Evolutionary conservation across 2,888 invertebrate genomes (phyloP), one percentile per base, ranked within the genome.

Genomic region (Cephus runcator): DNA sequence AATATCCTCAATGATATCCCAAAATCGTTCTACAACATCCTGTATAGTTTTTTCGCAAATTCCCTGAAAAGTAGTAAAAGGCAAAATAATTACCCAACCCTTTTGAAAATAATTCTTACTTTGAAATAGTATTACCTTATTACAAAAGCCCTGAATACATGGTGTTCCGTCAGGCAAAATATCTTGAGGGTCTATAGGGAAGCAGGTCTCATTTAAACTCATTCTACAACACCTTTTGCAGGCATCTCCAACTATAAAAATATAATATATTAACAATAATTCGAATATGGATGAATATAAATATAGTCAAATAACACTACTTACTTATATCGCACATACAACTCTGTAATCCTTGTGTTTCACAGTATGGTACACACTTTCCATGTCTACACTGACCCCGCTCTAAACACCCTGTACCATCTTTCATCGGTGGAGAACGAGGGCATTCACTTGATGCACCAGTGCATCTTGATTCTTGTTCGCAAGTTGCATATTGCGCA

Each of bases 1-100:
- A 79, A 98, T 98, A 88, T 98, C 98, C 92, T 98, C 98, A 81
- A 99, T 98, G 76, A 99, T 98, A 90, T 98, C 97, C 98, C 98
- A 99, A 92, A 99, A 97, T 40, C 98, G 94, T 91, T 98, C 98
- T 12, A 98, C 98, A 34, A 98, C 97, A 90, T 98, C 98, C 90
- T 98, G 97, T 80, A 97, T 96, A 0, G 98, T 97, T 92, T 98
- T 98, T 91, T 98, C 97, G 89, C 98, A 99, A 35, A 96, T 94
- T 12, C 98, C 98, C 97, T 98, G 91, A 9, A 92, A 90, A 79
- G 80, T 80, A 69, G 40, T 73, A 74, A 23, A 35, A 30, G 4
- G 11, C 12, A 34, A 71, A 12, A 34, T 12, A 71, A 31, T 34
- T 12, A 56, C 1, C 6, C 9, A 56, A 15, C 6, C 9, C 9